Evolutionary conservation across 2,113 vertebrate genomes (phyloP).

Genomic region (Naja naja): DNA sequence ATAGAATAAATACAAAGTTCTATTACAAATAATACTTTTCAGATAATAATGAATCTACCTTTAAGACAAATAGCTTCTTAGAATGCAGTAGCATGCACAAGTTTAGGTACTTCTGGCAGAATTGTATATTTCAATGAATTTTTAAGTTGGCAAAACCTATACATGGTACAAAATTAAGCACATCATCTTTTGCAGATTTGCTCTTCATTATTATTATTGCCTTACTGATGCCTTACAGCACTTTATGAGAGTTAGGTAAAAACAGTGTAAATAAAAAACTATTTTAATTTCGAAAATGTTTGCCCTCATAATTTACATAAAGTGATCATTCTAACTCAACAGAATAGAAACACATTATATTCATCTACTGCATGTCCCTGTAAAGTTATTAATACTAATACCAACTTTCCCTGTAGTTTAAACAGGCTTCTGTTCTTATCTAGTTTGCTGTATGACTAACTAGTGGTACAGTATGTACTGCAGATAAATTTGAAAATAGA

Average conservation of each 20-base stretch:
- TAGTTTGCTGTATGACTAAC: neutral
- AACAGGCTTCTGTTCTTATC: neutral
- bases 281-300: neutral
- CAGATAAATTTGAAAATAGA: neutral
- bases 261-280: neutral
- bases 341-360: neutral
- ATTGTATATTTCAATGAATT: neutral
- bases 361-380: neutral
- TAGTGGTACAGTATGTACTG: neutral
- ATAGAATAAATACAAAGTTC: slow-evolving; percentile 28
- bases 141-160: neutral
- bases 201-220: neutral
- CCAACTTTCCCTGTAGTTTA: neutral
- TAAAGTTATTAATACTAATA: neutral
- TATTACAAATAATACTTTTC: neutral
- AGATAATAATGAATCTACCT: neutral
- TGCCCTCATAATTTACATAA: neutral
- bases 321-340: neutral
- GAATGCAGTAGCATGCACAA: neutral
- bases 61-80: slow-evolving; percentile 3
- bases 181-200: neutral
- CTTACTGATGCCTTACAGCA: neutral
- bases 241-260: neutral
- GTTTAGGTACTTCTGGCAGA: neutral
- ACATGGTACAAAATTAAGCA: neutral